A percentile compares a stretch with the other conserved stretches of the same genome.
These are phyloP conservation scores for Trissolcus brochymenae DNA, from an alignment of 2,888 invertebrate genomes.

Conservation along the genomic window DNA sequence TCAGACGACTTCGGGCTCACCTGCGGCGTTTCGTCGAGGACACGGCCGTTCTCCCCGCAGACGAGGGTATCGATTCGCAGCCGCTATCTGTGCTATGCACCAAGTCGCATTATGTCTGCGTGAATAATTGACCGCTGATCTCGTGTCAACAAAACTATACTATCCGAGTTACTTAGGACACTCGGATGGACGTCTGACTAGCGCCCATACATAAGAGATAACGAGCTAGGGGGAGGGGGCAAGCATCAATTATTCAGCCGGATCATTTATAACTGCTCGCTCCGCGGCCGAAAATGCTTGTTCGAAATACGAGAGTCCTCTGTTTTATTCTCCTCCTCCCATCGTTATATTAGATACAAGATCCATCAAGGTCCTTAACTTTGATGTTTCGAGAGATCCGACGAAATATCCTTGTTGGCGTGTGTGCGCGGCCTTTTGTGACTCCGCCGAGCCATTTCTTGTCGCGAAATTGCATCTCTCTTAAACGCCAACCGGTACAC, in stretches of 20 bases:
- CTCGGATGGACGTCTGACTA: not conserved
- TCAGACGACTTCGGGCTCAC: conserved; percentile 2
- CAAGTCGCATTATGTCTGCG: conserved; percentile 5
- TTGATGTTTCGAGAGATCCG: conserved; percentile 19
- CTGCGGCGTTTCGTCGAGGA: conserved; percentile 1
- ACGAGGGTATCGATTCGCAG: conserved; percentile 6
- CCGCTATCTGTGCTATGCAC: conserved; percentile 2
- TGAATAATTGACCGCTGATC: conserved; percentile 20
- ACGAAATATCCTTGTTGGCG: not conserved
- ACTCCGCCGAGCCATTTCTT: not conserved
- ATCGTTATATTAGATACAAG: conserved; percentile 15
- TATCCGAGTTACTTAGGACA: not conserved
- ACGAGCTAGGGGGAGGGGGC: not conserved
- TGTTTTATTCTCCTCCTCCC: conserved; percentile 21
- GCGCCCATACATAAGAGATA: not conserved
- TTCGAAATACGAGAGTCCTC: conserved; percentile 10
- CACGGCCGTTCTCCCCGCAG: not conserved
- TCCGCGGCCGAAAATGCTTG: conserved; percentile 6
- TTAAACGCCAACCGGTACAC: conserved; percentile 3
- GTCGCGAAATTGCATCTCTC: conserved; percentile 11
- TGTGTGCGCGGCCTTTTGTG: no score
- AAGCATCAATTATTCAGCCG: conserved; percentile 19
- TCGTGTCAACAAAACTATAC: no score
- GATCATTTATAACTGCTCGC: conserved; percentile 7
- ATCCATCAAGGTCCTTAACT: conserved; percentile 16